These are phyloP conservation scores for Tarsius wallacei DNA, from an alignment of 2,797 vertebrate species.

Conservation along the genomic window DNA sequence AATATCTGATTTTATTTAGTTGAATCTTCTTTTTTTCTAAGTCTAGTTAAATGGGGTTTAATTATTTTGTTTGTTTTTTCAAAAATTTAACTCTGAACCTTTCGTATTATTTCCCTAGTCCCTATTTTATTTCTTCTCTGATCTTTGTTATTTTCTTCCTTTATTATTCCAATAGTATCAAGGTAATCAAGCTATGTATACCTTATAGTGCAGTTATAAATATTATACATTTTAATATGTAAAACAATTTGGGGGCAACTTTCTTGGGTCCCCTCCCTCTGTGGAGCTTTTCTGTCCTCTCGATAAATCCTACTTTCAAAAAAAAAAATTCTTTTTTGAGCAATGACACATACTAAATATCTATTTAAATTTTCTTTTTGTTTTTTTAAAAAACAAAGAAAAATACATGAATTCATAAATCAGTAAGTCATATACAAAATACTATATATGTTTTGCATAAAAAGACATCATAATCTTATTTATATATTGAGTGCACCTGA, in stretches of 20 bases:
- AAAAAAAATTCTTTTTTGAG: not conserved
- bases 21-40: not conserved
- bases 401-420: not conserved
- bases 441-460: not conserved
- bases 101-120: not conserved
- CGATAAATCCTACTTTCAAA: no score
- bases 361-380: not conserved
- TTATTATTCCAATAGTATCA: not conserved
- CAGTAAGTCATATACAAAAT: not conserved
- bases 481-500: not conserved
- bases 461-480: not conserved
- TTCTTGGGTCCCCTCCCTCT: no score
- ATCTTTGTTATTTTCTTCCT: not conserved
- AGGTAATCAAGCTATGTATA: not conserved
- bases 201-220: not conserved
- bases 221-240: not conserved
- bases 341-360: not conserved
- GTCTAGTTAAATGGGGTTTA: no score
- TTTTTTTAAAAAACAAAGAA: not conserved
- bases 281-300: no score
- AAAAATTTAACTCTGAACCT: not conserved
- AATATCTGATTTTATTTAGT: not conserved
- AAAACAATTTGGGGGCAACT: not conserved
- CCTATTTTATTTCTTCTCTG: not conserved
- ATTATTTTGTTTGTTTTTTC: not conserved